Conservation (phyloP, 2,113 vertebrate species). For the Hypanus sabinus region DNA sequence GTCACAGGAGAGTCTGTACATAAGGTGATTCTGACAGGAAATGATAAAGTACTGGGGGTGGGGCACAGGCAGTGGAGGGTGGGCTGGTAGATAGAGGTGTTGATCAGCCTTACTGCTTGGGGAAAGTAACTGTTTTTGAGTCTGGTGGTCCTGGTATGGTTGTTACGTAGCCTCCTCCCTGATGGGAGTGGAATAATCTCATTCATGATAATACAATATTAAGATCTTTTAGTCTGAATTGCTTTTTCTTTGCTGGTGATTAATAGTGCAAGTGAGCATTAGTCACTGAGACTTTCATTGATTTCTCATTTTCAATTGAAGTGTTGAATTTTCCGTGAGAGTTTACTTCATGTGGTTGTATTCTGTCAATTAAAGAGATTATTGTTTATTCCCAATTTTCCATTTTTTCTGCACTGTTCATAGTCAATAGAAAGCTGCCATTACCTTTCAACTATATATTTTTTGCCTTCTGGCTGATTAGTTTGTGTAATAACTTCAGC, state of each 20-base stretch:
- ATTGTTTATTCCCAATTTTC: background rate
- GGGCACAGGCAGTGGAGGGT: too few relatives aligned
- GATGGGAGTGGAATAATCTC: too few relatives aligned
- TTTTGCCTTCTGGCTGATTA: background rate
- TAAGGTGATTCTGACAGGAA: too few relatives aligned
- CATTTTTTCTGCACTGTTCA: background rate
- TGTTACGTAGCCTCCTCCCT: too few relatives aligned
- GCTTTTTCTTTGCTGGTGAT: background rate
- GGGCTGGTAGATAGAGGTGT: too few relatives aligned
- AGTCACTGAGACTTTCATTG: background rate
- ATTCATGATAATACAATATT: background rate
- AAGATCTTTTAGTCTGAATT: background rate
- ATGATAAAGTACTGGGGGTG: too few relatives aligned
- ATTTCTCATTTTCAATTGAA: background rate
- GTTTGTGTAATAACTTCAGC: background rate
- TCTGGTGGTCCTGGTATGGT: too few relatives aligned
- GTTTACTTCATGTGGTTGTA: background rate
- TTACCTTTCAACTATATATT: background rate
- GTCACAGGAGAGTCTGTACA: too few relatives aligned
- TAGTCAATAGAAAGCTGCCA: background rate
- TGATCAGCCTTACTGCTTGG: too few relatives aligned
- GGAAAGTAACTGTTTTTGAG: too few relatives aligned
- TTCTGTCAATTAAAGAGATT: background rate
- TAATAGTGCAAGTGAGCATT: background rate
- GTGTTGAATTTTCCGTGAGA: background rate